Conservation (phyloP, 2,888 invertebrate genomes). For the Meteorus cinctellus region DNA sequence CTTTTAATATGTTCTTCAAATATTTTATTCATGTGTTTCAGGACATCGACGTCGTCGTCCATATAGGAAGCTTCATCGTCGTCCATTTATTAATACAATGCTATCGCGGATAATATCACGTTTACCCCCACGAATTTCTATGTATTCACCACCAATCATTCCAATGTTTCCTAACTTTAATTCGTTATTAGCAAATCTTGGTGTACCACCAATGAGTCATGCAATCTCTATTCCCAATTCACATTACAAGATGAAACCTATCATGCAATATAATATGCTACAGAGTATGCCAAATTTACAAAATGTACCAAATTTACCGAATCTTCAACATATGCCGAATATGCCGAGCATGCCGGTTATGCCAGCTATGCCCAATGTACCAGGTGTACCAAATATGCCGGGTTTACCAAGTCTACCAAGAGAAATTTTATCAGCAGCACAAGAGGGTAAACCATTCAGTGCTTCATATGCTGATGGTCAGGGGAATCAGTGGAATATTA, state of each 20-base stretch:
- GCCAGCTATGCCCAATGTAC: no score
- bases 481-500: slow-evolving; percentile 48
- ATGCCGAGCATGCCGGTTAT: no score
- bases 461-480: slow-evolving; percentile 48
- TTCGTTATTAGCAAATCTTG: neutral
- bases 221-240: neutral
- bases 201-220: neutral
- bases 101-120: neutral
- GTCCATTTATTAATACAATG: neutral
- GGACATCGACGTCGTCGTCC: neutral
- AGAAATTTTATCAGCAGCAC: slow-evolving; percentile 28
- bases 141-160: neutral
- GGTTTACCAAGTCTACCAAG: slow-evolving; percentile 25
- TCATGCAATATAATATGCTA: slow-evolving; percentile 1
- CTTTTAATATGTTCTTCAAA: no score
- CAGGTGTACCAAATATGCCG: no score
- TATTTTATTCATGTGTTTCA: neutral
- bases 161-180: neutral
- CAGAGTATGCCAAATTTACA: slow-evolving; percentile 22
- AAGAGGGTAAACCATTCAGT: slow-evolving; percentile 39
- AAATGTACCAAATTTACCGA: slow-evolving; percentile 25
- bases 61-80: neutral
- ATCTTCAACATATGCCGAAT: neutral
- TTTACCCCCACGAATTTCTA: neutral
- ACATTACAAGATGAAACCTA: neutral